Evolutionary conservation across 2,888 invertebrate species (phyloP).

Genomic region (Schizaphis graminum): DNA sequence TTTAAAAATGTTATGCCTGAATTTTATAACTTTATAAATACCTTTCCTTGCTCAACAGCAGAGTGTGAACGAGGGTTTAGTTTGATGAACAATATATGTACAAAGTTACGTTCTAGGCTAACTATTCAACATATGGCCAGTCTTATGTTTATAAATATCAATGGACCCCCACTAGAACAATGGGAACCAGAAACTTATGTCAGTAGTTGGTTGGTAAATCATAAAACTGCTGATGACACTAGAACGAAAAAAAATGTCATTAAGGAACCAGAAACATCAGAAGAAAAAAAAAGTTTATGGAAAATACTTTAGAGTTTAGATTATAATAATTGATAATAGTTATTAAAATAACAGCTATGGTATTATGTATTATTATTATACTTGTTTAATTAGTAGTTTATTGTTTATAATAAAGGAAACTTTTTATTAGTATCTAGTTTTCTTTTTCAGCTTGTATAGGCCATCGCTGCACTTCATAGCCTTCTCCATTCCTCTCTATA

Average conservation of each 20-base stretch:
- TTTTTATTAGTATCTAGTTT: too few species aligned
- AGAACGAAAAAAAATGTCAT: neutral
- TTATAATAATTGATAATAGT: too few species aligned
- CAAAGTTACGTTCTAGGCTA: neutral
- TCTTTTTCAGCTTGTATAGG: too few species aligned
- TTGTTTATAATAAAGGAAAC: too few species aligned
- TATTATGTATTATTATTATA: too few species aligned
- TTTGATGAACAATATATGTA: neutral
- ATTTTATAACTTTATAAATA: neutral
- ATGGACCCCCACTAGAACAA: neutral
- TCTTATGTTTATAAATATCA: neutral
- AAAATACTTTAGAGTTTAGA: too few species aligned
- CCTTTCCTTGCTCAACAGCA: neutral
- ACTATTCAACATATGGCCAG: neutral
- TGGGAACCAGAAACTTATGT: neutral
- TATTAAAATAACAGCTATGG: too few species aligned
- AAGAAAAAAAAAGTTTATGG: slow-evolving; percentile 4
- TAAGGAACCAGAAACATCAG: neutral
- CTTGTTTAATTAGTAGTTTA: too few species aligned
- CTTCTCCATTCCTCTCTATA: too few species aligned
- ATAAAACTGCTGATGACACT: neutral
- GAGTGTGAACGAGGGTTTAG: too few species aligned
- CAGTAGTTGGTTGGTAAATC: neutral
- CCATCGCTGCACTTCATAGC: too few species aligned
- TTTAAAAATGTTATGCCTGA: neutral